phyloP scores from a whole-genome alignment of 2,888 invertebrate genomes.

The Orgyia antiqua region DNA sequence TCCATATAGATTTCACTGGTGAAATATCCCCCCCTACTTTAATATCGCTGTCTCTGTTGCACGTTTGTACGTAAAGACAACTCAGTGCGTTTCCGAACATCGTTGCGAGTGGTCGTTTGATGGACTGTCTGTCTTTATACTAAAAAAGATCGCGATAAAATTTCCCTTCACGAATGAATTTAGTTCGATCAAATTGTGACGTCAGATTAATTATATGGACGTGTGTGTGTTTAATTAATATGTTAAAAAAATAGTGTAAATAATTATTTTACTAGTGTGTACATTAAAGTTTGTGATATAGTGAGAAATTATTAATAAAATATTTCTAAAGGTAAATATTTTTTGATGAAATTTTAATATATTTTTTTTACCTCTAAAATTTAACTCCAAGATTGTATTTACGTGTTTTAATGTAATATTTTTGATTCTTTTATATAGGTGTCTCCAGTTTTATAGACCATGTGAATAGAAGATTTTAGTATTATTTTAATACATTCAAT shows the following conservation, averaged over 20 bases:
- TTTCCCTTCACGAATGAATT: too few species aligned
- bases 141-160: constrained; percentile 31
- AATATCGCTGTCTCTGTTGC: constrained; percentile 40
- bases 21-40: constrained; percentile 29
- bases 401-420: too few species aligned
- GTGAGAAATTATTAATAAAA: constrained; percentile 8
- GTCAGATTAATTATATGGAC: constrained; percentile 10
- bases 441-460: too few species aligned
- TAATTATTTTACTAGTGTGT: constrained; percentile 17
- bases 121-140: constrained; percentile 13
- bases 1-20: constrained; percentile 48
- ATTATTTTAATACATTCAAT: too few species aligned
- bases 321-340: constrained; percentile 23
- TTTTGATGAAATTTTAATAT: constrained; percentile 1
- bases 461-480: too few species aligned
- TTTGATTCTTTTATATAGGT: too few species aligned
- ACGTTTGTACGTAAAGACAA: constrained; percentile 32
- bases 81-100: constrained; percentile 52
- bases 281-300: constrained; percentile 18
- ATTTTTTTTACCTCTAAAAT: too few species aligned
- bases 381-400: too few species aligned
- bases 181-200: constrained; percentile 18
- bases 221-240: constrained; percentile 9
- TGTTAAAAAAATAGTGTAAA: constrained; percentile 12
- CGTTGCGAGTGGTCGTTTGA: constrained; percentile 31